Percentiles rank a stretch among this genome's conserved stretches.
Evolutionary conservation across 2,888 invertebrate genomes (phyloP).

Genomic region (Lapara coniferarum): DNA sequence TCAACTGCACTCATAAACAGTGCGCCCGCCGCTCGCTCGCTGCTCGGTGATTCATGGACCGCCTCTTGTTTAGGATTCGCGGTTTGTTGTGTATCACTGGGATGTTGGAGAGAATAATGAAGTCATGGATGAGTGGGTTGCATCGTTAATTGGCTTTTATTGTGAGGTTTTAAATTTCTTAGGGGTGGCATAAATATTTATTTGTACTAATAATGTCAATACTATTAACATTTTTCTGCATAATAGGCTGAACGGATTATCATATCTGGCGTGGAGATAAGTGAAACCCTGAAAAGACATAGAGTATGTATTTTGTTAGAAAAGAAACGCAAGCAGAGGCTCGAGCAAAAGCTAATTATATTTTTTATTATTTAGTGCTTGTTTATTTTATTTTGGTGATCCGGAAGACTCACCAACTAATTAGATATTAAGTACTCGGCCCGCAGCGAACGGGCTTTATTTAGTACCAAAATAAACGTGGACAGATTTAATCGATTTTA

Average conservation of each 20-base stretch:
- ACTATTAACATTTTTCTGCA: not conserved
- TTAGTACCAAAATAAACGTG: constrained; percentile 6
- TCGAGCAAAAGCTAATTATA: no score
- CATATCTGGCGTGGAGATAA: not conserved
- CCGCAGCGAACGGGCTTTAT: not conserved
- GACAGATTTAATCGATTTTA: constrained; percentile 13
- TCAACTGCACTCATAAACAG: constrained; percentile 79
- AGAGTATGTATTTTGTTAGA: no score
- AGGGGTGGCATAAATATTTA: no score
- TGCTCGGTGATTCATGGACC: constrained; percentile 61
- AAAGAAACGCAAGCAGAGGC: no score
- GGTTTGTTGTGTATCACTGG: constrained; percentile 58
- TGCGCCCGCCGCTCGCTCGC: constrained; percentile 58
- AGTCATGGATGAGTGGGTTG: not conserved
- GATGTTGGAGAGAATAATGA: constrained; percentile 8
- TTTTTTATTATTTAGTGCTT: no score
- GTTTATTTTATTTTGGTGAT: not conserved
- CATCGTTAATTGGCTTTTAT: not conserved
- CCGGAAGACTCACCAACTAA: not conserved
- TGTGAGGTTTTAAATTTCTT: not conserved
- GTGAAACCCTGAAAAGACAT: no score
- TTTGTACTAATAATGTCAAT: no score
- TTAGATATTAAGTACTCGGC: not conserved
- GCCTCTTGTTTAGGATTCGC: constrained; percentile 59
- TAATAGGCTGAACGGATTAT: not conserved